phyloP scores from a whole-genome alignment of 2,888 invertebrate species.

The Elegia similella region DNA sequence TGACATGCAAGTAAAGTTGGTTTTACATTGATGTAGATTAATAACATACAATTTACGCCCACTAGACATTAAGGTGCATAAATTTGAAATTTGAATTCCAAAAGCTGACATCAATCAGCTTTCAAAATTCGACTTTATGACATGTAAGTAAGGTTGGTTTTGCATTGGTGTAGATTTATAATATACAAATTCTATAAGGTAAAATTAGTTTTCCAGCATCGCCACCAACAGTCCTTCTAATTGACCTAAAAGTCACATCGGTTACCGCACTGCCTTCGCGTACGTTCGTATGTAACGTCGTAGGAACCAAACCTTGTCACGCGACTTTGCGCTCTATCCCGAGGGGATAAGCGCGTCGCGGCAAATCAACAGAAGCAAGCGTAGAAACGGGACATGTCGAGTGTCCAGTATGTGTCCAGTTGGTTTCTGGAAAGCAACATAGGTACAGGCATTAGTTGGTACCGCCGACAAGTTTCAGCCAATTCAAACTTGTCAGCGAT shows the following conservation, averaged over 20 bases:
- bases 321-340: neutral
- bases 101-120: no score
- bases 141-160: no score
- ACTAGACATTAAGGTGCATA: no score
- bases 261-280: conserved; percentile 36
- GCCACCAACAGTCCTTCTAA: conserved; percentile 40
- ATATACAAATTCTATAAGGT: neutral
- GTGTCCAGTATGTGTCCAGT: conserved; percentile 54
- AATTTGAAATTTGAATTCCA: no score
- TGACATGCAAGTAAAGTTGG: no score
- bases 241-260: conserved; percentile 74
- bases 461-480: no score
- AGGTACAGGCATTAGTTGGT: no score
- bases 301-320: conserved; percentile 33
- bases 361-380: conserved; percentile 66
- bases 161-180: no score
- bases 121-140: no score
- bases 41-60: no score
- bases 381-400: conserved; percentile 68
- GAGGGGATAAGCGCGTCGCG: neutral
- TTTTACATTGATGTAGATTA: no score
- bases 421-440: conserved; percentile 47
- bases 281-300: conserved; percentile 56
- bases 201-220: conserved; percentile 1
- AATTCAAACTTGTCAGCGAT: no score